Base-by-base conservation (phyloP, 2,797 vertebrate species). In the Sebastiscus tertius region DNA sequence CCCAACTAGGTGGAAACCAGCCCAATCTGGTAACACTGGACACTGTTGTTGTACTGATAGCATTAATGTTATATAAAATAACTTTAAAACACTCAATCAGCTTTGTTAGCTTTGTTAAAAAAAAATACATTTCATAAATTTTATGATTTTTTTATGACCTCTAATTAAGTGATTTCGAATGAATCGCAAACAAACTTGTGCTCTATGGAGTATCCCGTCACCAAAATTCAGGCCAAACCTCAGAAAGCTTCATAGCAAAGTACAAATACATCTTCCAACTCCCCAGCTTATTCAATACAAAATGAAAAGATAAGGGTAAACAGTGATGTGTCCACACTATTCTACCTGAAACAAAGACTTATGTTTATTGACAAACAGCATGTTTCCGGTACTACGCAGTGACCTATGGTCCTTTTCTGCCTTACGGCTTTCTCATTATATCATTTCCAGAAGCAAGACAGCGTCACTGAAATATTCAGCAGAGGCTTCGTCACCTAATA, bases 381-480 rank as follows among this genome's bases (percentile, higher is more conserved):
- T 36, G 67, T 61, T 67, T 33, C 27, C 27, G 31, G 58, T 22
- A 27, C 52, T 67, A 39, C n/a, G 4, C 26, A 70, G 27, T 33
- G 24, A 36, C 65, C 75, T 67, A 72, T 7, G 22, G 54, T 72
- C 39, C 18, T 69, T 74, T 64, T 71, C 59, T 80, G 72, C 52
- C 49, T 79, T 14, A 67, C 16, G 67, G 39, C 64, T 26, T 66
- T 27, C 54, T 82, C 60, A 70, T 75, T 86, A 76, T 9, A 77
- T 85, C 22, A 54, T 60, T 76, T 67, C 69, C 62, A 46, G 79
- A 14, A 66, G 61, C 13, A 36, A 61, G 14, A 67, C 26, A 29
- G 64, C 16, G 56, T 72, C 77, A 69, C 24, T 87, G 67, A 80
- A 81, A 88, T 84, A 85, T 87, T 87, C 88, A 86, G 31, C 63